Base-by-base conservation (phyloP, 2,888 invertebrate species). In the Aricia artaxerxes region DNA sequence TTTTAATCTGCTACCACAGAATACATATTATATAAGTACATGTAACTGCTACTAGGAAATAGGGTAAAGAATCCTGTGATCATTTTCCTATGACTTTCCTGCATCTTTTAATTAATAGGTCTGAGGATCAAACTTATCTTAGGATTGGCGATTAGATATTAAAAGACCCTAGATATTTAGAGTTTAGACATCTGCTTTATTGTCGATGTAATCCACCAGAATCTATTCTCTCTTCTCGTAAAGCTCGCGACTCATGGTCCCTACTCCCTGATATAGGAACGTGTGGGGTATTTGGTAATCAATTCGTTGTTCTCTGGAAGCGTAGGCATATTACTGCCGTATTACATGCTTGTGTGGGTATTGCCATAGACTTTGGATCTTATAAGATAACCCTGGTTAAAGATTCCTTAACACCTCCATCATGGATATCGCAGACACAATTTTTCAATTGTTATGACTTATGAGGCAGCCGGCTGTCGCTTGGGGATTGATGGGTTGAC, bases 251-350 rank as follows among this genome's bases (percentile, higher is more conserved):
- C 57, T 57, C n/a, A 7, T 9, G 61, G 24, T 24, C 24, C 60
- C 24, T 24, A 24, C 24, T 24, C 24, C 24, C 16, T 61, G 61
- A 61, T 24, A 24, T 24, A 24, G 61, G 24, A 5, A 6, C 61
- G 6, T 24, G 61, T 24, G 24, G 61, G 61, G 61, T n/a, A 24
- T 61, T 61, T 24, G 61, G 61, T 61, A 61, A 61, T 61, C 61
- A 61, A 61, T 61, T 61, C 61, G 24, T 61, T 61, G 61, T 61
- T 61, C 61, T 61, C 60, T 61, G n/a, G 7, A 61, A 61, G 61
- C 24, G 61, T 61, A 61, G 61, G 61, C 24, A 61, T 24, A 61
- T 61, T 61, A 7, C 61, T 24, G 24, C 7, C 61, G 24, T 7
- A 61, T 61, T 24, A 61, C 61, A 61, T 61, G 24, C 7, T 24